Evolutionary conservation across 2,797 vertebrate species (phyloP).

Genomic region (Trichosurus vulpecula): DNA sequence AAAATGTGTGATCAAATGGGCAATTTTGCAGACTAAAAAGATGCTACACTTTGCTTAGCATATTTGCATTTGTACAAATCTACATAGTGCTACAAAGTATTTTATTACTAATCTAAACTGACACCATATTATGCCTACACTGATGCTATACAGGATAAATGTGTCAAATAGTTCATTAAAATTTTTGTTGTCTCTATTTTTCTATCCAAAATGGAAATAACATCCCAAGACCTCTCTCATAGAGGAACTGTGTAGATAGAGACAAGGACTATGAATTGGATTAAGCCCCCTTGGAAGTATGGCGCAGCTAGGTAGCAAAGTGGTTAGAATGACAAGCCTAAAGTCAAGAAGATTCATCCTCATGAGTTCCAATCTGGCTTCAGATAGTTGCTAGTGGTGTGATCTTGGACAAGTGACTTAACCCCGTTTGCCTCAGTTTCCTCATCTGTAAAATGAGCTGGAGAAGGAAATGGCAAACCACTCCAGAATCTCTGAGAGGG

Average conservation of each 20-base stretch:
- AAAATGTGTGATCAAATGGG: constrained; percentile 12
- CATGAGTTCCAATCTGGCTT: not conserved
- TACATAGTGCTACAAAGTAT: not conserved
- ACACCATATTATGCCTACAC: not conserved
- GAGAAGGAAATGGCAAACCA: not conserved
- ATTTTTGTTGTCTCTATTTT: not conserved
- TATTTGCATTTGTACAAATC: constrained; percentile 15
- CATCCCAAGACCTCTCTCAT: not conserved
- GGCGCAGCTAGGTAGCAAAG: not conserved
- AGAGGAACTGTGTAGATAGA: not conserved
- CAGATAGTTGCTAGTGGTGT: not conserved
- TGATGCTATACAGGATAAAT: not conserved
- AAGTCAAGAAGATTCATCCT: not conserved
- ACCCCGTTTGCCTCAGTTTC: not conserved
- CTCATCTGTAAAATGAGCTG: not conserved
- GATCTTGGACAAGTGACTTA: not conserved
- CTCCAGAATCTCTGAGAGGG: not conserved
- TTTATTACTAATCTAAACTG: not conserved
- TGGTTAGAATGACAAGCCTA: not conserved
- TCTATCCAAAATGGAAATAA: not conserved
- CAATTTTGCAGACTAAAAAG: not conserved
- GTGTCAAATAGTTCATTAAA: constrained; percentile 2
- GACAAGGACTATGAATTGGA: constrained; percentile 4
- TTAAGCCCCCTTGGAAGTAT: not conserved
- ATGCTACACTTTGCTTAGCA: not conserved